These are phyloP conservation scores for Meloidogyne hapla DNA, from an alignment of 1,140 invertebrate genomes.

Conservation along the genomic window DNA sequence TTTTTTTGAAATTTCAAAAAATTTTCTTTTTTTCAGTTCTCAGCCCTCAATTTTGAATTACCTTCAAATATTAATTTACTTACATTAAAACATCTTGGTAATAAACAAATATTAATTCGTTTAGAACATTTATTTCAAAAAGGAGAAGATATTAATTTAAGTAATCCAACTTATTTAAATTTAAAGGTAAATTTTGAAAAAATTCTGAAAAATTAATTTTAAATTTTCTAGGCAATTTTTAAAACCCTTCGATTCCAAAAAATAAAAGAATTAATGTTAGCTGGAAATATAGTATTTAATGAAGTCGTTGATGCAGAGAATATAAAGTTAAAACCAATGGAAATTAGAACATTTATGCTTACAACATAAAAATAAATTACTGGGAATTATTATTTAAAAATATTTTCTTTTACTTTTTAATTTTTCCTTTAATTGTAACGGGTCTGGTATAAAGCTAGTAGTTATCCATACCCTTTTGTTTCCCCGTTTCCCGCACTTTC, in stretches of 20 bases:
- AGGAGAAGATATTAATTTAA: conserved; percentile 70
- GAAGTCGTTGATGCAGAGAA: conserved; percentile 4
- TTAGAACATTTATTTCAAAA: conserved; percentile 83
- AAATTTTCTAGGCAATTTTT: conserved; percentile 21
- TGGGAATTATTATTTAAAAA: background rate
- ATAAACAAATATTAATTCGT: conserved; percentile 73
- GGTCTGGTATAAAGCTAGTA: too few relatives aligned
- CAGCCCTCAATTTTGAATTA: conserved; percentile 65
- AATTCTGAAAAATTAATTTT: conserved; percentile 10
- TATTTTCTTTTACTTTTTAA: too few relatives aligned
- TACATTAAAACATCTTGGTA: conserved; percentile 81
- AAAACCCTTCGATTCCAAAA: conserved; percentile 8
- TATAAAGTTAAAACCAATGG: conserved; percentile 26
- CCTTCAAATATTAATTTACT: conserved; percentile 81
- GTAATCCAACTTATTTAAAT: conserved; percentile 68
- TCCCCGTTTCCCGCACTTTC: too few relatives aligned
- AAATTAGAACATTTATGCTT: conserved; percentile 30
- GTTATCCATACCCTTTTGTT: too few relatives aligned
- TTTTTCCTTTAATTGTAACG: too few relatives aligned
- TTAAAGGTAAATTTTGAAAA: conserved; percentile 10
- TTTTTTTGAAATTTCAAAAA: background rate
- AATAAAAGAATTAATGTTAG: conserved; percentile 10
- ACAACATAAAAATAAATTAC: background rate
- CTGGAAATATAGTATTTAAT: conserved; percentile 7
- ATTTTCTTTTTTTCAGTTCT: conserved; percentile 47